phyloP scores from a whole-genome alignment of 2,797 vertebrate species.

The Zenarchopterus dispar region DNA sequence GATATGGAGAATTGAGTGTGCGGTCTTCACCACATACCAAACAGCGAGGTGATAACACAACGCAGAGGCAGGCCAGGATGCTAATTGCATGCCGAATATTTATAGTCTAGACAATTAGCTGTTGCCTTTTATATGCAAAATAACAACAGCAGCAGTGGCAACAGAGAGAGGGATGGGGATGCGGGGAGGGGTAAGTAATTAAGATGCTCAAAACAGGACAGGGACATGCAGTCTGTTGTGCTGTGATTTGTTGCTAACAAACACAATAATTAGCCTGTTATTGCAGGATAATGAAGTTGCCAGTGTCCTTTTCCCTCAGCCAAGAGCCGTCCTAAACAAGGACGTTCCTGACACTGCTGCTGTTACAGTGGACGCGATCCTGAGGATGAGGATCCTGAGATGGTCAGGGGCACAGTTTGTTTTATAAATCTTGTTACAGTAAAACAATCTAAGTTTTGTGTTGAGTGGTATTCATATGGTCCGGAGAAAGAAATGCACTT shows the following conservation, averaged over 20 bases:
- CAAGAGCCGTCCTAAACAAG: constrained; percentile 80
- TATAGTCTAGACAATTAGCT: constrained; percentile 99
- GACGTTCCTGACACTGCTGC: constrained; percentile 62
- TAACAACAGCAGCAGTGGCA: constrained; percentile 87
- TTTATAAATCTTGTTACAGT: constrained; percentile 35
- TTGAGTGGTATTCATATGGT: neutral
- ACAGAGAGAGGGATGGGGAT: constrained; percentile 71
- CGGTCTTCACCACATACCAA: constrained; percentile 75
- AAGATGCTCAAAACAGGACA: constrained; percentile 99
- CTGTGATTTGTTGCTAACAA: constrained; percentile 99
- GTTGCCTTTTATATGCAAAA: constrained; percentile 99
- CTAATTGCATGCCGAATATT: constrained; percentile 99
- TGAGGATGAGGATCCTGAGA: constrained; percentile 40
- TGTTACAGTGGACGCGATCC: constrained; percentile 46
- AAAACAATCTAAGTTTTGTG: neutral
- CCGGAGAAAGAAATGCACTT: neutral
- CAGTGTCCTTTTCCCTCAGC: constrained; percentile 92
- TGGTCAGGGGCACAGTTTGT: constrained; percentile 71
- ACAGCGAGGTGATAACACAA: constrained; percentile 85
- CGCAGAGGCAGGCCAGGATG: constrained; percentile 83
- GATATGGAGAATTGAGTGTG: constrained; percentile 84
- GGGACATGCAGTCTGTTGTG: constrained; percentile 99
- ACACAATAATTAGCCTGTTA: constrained; percentile 99
- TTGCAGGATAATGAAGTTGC: constrained; percentile 99
- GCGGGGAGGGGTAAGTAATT: constrained; percentile 91